Percentiles rank a stretch among this genome's conserved stretches.
phyloP scores from a whole-genome alignment of 2,888 invertebrate species.

The Gasteruption jaculator region DNA sequence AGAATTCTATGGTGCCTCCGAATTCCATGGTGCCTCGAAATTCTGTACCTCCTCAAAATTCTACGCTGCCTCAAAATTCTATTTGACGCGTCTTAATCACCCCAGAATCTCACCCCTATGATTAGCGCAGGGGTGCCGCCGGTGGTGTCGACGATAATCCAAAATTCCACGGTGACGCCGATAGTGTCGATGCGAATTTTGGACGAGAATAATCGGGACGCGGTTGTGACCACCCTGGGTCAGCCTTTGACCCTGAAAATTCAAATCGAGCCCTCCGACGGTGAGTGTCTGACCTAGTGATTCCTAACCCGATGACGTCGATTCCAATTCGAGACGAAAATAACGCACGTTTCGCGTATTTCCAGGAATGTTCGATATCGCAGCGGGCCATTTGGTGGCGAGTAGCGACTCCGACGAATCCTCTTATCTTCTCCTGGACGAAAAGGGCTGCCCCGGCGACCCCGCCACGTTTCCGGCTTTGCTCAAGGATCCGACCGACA shows the following conservation, averaged over 20 bases:
- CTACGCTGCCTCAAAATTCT: background rate
- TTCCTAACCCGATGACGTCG: conserved; percentile 7
- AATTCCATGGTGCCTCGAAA: too few species aligned
- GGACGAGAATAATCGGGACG: conserved; percentile 56
- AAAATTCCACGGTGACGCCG: conserved; percentile 53
- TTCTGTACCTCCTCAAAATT: too few species aligned
- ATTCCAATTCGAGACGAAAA: too few species aligned
- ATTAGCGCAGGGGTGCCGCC: conserved; percentile 47
- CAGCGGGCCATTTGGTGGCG: conserved; percentile 75
- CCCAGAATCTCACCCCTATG: too few species aligned
- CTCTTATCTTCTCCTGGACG: conserved; percentile 71
- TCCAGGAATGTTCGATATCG: conserved; percentile 59
- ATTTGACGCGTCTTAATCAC: conserved; percentile 9
- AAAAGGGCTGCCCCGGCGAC: conserved; percentile 77
- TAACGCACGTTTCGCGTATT: background rate
- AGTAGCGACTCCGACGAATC: conserved; percentile 72
- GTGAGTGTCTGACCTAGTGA: conserved; percentile 41
- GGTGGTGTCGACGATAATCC: conserved; percentile 53
- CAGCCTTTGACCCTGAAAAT: conserved; percentile 64
- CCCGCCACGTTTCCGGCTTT: conserved; percentile 60
- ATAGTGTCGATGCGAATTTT: conserved; percentile 58
- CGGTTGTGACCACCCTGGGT: conserved; percentile 64
- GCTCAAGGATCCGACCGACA: conserved; percentile 40
- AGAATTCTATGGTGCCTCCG: too few species aligned
- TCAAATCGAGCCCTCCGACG: conserved; percentile 56